Conservation (phyloP, 2,888 invertebrate genomes). For the Agrochola litura region DNA sequence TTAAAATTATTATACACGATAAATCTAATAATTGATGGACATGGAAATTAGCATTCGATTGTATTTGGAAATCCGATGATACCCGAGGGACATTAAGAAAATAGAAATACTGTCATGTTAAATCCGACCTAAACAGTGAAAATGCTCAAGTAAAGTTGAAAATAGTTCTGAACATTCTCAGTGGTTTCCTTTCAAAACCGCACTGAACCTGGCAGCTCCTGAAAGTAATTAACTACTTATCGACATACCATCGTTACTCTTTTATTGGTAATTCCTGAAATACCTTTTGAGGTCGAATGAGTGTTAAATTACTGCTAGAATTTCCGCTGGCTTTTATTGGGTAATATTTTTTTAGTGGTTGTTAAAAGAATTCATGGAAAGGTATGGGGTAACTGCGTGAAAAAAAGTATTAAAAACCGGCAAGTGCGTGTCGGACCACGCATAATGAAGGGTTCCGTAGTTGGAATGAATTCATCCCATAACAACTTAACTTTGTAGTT, state of each 20-base stretch:
- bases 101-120: neutral
- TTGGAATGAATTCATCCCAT: too few relatives aligned
- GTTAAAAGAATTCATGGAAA: constrained; percentile 21
- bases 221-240: constrained; percentile 50
- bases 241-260: constrained; percentile 19
- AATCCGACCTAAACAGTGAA: neutral
- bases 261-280: constrained; percentile 57
- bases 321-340: constrained; percentile 48
- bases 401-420: neutral
- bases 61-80: too few relatives aligned
- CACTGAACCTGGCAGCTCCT: constrained; percentile 5
- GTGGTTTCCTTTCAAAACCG: constrained; percentile 9
- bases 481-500: too few relatives aligned
- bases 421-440: too few relatives aligned
- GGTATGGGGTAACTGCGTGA: neutral
- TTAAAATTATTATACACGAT: too few relatives aligned
- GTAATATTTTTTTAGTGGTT: constrained; percentile 24
- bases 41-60: too few relatives aligned
- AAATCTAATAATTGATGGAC: too few relatives aligned
- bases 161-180: constrained; percentile 37
- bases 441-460: too few relatives aligned
- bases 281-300: constrained; percentile 35
- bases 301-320: constrained; percentile 37
- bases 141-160: neutral
- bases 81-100: too few relatives aligned